Base-by-base conservation (phyloP, 2,888 invertebrate species). In the Aleiodes testaceus region DNA sequence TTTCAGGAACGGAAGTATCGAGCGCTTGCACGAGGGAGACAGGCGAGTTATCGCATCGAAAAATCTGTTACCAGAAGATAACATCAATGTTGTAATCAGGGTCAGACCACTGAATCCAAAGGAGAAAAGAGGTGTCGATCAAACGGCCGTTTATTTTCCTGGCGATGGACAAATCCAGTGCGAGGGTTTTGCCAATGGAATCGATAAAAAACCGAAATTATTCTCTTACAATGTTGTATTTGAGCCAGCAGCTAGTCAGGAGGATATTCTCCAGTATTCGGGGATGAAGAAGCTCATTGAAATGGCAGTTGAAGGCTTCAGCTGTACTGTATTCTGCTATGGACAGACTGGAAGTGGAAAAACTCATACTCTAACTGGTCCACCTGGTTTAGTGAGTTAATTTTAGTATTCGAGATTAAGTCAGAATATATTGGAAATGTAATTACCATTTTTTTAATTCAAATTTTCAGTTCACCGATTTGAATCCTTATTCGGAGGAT, bases 301-400 rank as follows among this genome's bases (percentile, higher is more conserved):
- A 86, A 97, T 97, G 96, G 95, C 97, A 0, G 92, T 97, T 45
- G 96, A 97, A 85, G 98, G 98, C 20, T 98, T 97, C 87, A 94
- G 95, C 36, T 96, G 97, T 83, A 98, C 98, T 0, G 95, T 94
- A 26, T 96, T 98, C 88, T 98, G 98, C 84, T 98, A 98, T 88
- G 98, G 98, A 1, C 98, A 98, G 89, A 98, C 98, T 0, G 97
- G 98, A 52, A 97, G 97, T 78, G 98, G 98, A 4, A 98, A 98
- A 89, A 98, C 98, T 0, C 97, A 97, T 85, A 98, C 98, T 0
- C 91, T 98, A 69, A 97, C 97, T 0, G 98, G 98, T 75, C 95
- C 95, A 11, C 96, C 96, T 0, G 93, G 94, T 79, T 88, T 96
- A 89, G 96, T 96, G 87, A 89, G 90, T 85, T 30, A 53, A 42